Base-by-base conservation (phyloP, 1,140 invertebrate species). In the silkworm (Bombyx mori) region DNA sequence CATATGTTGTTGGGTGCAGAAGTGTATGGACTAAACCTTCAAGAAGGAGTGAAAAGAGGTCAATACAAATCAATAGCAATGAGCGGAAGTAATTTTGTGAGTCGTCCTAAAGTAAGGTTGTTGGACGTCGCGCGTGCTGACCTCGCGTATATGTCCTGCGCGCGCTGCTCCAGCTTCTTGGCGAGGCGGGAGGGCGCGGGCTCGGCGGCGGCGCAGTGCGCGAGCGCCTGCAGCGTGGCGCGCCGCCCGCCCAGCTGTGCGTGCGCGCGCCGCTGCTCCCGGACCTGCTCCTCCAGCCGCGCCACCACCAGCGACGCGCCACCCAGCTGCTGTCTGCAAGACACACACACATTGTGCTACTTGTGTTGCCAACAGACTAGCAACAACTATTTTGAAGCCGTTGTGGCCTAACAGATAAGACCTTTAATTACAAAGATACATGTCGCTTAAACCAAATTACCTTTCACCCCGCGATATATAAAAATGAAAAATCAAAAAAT, bases 291-390 rank as follows among this genome's bases (percentile, higher is more conserved):
- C 73, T 97, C 95, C 0, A 99, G 86, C 42, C 95, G 92, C 75
- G 98, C 96, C 64, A 95, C 93, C 62, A 95, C 93, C 1, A 99
- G 88, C 60, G 95, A 97, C 0, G 96, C 95, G 7, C 96, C 96
- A 66, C 94, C 92, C 64, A 91, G 90, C 62, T 93, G 91, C 26
- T 90, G 91, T 63, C 92, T 93, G 63, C 63, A 63, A 1, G 18
- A 51, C 10, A 49, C 1, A 43, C 22, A 35, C 48, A 49, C 8
- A 4, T 10, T 7, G 53, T 54, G 4, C 26, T 1, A 5, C 1
- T 3, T 2, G 26, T 2, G 26, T 2, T 35, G 26, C 0, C 26
- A 35, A 35, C 26, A 35, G 0, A 1, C 26, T 5, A 35, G 26
- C 26, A 35, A 35, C 26, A 35, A 4, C 26, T n/a, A n/a, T n/a